A percentile compares a stretch with the other conserved stretches of the same genome.
Evolutionary conservation across 2,888 invertebrate genomes (phyloP).

Genomic region (Dilophus febrilis): DNA sequence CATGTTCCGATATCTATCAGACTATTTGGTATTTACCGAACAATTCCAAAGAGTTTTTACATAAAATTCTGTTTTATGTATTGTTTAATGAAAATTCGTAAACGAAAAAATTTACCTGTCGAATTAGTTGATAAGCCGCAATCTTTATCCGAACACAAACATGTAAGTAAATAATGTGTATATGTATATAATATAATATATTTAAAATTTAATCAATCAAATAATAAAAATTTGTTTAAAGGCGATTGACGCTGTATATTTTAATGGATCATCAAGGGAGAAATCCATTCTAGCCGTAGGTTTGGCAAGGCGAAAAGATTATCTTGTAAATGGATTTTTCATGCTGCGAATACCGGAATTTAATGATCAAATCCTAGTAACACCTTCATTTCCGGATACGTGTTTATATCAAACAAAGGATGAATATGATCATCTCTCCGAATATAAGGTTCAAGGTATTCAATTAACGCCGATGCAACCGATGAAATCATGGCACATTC

Average conservation of each 20-base stretch:
- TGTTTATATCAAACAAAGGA: constrained; percentile 32
- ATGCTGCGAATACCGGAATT: constrained; percentile 40
- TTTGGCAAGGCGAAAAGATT: constrained; percentile 37
- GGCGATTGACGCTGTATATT: constrained; percentile 51
- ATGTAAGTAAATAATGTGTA: constrained; percentile 22
- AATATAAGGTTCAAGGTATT: constrained; percentile 43
- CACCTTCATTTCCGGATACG: constrained; percentile 43
- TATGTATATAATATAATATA: too few species aligned
- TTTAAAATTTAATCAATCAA: too few species aligned
- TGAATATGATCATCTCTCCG: constrained; percentile 26
- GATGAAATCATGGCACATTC: constrained; percentile 50
- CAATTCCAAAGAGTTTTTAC: constrained; percentile 33
- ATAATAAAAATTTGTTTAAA: constrained; percentile 17
- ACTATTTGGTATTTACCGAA: constrained; percentile 35
- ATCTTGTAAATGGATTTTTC: constrained; percentile 42
- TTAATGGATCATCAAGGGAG: constrained; percentile 40
- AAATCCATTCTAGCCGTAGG: constrained; percentile 43
- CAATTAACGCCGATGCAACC: constrained; percentile 40
- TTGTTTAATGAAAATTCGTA: constrained; percentile 18
- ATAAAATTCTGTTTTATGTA: constrained; percentile 35
- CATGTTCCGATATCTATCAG: constrained; percentile 17
- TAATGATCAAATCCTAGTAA: constrained; percentile 39
- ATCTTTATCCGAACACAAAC: constrained; percentile 33
- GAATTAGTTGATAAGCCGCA: constrained; percentile 38
- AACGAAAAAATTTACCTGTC: constrained; percentile 17